These are phyloP conservation scores for Bambusicola thoracicus DNA, from an alignment of 2,113 vertebrate species.

Conservation along the genomic window DNA sequence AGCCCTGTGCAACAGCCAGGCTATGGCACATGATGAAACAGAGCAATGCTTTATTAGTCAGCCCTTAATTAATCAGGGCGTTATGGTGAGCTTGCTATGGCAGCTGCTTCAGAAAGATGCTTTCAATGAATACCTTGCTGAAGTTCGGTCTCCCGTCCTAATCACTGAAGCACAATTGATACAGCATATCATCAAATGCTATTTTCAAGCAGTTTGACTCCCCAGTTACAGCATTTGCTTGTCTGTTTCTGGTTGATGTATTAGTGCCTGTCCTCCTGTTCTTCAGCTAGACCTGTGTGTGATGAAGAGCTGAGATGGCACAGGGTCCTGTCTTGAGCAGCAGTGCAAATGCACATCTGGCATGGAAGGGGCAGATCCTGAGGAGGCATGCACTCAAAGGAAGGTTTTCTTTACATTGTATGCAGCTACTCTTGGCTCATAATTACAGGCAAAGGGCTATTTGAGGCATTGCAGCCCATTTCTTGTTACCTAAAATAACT, in stretches of 20 bases:
- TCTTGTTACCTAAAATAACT: slow-evolving; percentile 37
- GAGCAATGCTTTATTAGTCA: not conserved
- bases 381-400: not conserved
- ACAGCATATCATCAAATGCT: not conserved
- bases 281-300: not conserved
- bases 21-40: not conserved
- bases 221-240: not conserved
- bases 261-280: not conserved
- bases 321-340: not conserved
- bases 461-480: not conserved
- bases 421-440: not conserved
- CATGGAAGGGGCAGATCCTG: not conserved
- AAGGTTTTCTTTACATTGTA: slow-evolving; percentile 6
- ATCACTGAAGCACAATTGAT: not conserved
- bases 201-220: not conserved
- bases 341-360: not conserved
- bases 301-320: not conserved
- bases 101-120: not conserved
- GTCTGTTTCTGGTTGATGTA: fast-evolving
- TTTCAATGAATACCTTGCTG: not conserved
- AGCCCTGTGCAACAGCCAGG: not conserved
- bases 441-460: slow-evolving; percentile 41
- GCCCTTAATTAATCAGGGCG: not conserved
- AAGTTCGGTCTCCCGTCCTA: not conserved
- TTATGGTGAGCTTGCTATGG: not conserved